Conservation (phyloP, 2,113 vertebrate species). For the Cromileptes altivelis region DNA sequence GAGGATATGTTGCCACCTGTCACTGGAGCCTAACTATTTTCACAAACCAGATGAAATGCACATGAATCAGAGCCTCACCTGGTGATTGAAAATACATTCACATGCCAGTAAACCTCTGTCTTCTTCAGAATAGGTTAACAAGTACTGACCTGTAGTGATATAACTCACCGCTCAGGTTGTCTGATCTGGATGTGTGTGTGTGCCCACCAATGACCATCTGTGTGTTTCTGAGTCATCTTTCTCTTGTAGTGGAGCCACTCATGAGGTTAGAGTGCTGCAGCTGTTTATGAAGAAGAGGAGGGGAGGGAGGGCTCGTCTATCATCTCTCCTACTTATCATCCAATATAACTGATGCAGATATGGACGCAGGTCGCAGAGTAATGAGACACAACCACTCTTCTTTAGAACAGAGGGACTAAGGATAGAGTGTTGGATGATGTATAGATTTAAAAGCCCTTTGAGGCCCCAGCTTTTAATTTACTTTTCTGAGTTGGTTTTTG, state of each 20-base stretch:
- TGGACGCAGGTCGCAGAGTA: not conserved
- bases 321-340: not conserved
- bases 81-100: not conserved
- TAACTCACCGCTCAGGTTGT: constrained; percentile 3
- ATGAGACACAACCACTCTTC: not conserved
- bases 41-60: not conserved
- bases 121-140: constrained; percentile 10
- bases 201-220: not conserved
- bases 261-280: not conserved
- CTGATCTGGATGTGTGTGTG: not conserved
- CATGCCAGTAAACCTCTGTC: not conserved
- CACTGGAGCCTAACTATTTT: not conserved
- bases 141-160: constrained; percentile 15
- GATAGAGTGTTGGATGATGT: not conserved
- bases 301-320: not conserved
- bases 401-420: not conserved
- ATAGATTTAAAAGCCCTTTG: not conserved
- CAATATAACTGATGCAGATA: not conserved
- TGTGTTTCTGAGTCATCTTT: constrained; percentile 3
- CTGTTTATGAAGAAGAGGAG: not conserved
- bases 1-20: not conserved
- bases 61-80: constrained; percentile 4
- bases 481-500: too few species aligned
- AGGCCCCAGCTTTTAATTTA: too few species aligned
- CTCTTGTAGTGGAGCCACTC: not conserved